These are phyloP conservation scores for Sinocyclocheilus anshuiensis DNA, from an alignment of 2,113 vertebrate genomes.

Conservation along the genomic window DNA sequence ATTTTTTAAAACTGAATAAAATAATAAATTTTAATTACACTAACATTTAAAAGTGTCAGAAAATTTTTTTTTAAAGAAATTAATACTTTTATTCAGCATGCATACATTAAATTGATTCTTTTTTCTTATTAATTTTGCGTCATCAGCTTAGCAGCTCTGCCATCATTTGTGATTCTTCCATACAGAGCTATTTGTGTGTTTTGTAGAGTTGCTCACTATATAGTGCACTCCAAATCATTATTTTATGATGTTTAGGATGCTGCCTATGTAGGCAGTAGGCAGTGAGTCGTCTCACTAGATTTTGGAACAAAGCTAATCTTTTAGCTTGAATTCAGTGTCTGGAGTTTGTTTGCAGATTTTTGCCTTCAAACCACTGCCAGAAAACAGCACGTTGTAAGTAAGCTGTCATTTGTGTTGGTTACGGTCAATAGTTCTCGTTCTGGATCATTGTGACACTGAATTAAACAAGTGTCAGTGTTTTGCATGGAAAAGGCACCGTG, in stretches of 20 bases:
- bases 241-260: not conserved
- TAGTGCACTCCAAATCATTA: not conserved
- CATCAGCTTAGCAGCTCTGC: too few relatives aligned
- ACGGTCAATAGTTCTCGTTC: not conserved
- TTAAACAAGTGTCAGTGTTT: constrained; percentile 26
- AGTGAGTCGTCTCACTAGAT: too few relatives aligned
- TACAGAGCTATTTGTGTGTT: not conserved
- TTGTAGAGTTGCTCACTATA: not conserved
- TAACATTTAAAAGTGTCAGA: too few relatives aligned
- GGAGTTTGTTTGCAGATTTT: not conserved
- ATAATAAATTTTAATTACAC: too few relatives aligned
- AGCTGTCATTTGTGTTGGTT: not conserved
- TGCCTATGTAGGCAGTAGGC: too few relatives aligned
- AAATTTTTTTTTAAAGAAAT: too few relatives aligned
- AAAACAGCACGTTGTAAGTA: not conserved
- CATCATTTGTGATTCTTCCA: too few relatives aligned
- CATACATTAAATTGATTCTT: too few relatives aligned
- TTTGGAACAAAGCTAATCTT: not conserved
- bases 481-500: constrained; percentile 11
- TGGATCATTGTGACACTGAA: not conserved
- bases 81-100: too few relatives aligned
- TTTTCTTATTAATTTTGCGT: too few relatives aligned
- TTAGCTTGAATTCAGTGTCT: not conserved
- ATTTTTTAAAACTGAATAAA: too few relatives aligned
- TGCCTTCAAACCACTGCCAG: not conserved